Evolutionary conservation across 23 tunicate genomes (phyloP), one percentile per base, ranked within the genome.

Genomic region (Ascidia mentula): DNA sequence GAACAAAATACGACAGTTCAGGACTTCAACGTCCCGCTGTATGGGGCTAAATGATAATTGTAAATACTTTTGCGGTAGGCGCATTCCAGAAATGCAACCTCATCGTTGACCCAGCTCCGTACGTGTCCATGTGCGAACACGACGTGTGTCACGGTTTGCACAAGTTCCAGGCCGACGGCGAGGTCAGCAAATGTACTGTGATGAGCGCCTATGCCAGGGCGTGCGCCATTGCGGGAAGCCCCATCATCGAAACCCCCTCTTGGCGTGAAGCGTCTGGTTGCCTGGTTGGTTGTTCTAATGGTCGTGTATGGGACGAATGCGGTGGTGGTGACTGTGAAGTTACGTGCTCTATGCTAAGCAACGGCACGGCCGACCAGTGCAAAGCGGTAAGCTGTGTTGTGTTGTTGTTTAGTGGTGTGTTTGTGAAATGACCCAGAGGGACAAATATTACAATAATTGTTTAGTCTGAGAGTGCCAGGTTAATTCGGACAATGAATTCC

Each of bases 131-230:
- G 98, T 93, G 98, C 73, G 72, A 84, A 31, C 89, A 87, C 72
- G 98, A 93, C 75, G 89, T 93, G n/a, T 93, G 98, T 40, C 89
- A 87, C 31, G 76, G 89, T 45, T 69, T 79, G 60, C 89, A 93
- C 60, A 93, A 93, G 40, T 79, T 80, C 40, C 40, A 74, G 17
- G 80, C 87, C 28, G 84, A 87, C 39, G 59, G 80, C 0, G 79
- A 46, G 18, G 60, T 69, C 0, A 82, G 86, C 81, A 88, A 88
- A 46, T 93, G 98, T 59, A 77, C 93, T 2, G 86, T 93, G 32
- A 40, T 93, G 40, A 81, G 89, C 76, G 89, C 86, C 4, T 93
- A 87, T 71, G 93, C 98, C 31, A 89, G 89, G 17, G 85, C 89
- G 28, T 93, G 98, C 81, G 87, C 93, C 18, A 13, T 61, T 38